Percentiles rank a stretch among this genome's conserved stretches.
phyloP scores from a whole-genome alignment of 2,888 invertebrate genomes.

The Strigamia transsilvanica region DNA sequence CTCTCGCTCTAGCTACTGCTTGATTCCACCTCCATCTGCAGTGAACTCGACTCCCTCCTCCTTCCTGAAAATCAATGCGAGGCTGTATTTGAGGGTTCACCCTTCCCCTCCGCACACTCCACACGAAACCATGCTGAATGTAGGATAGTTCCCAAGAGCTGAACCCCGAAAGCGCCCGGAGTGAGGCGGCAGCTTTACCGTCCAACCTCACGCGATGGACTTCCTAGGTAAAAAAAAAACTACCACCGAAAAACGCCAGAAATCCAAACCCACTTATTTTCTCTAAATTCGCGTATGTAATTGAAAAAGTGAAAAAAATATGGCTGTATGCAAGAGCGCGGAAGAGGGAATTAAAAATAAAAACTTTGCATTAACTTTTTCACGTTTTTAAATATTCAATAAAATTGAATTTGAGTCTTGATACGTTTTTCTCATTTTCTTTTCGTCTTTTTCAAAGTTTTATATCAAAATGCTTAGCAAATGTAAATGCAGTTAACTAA shows the following conservation, averaged over 20 bases:
- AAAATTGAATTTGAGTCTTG: neutral
- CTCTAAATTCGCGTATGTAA: neutral
- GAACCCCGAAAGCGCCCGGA: conserved; percentile 44
- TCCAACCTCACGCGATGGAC: conserved; percentile 42
- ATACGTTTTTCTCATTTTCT: neutral
- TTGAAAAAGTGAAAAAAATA: conserved; percentile 11
- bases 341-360: neutral
- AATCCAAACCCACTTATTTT: conserved; percentile 9
- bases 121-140: conserved; percentile 47
- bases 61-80: conserved; percentile 42
- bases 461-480: neutral
- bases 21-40: conserved; percentile 38
- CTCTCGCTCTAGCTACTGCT: conserved; percentile 1
- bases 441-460: neutral
- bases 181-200: conserved; percentile 43
- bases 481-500: neutral
- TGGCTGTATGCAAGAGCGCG: neutral
- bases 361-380: conserved; percentile 25
- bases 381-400: neutral
- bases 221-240: conserved; percentile 28
- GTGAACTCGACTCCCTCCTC: conserved; percentile 42
- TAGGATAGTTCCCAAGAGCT: conserved; percentile 39
- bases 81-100: conserved; percentile 22
- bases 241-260: neutral
- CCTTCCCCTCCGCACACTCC: conserved; percentile 40